Base-by-base conservation (phyloP, 2,113 vertebrate species). In the Guaruba guarouba region DNA sequence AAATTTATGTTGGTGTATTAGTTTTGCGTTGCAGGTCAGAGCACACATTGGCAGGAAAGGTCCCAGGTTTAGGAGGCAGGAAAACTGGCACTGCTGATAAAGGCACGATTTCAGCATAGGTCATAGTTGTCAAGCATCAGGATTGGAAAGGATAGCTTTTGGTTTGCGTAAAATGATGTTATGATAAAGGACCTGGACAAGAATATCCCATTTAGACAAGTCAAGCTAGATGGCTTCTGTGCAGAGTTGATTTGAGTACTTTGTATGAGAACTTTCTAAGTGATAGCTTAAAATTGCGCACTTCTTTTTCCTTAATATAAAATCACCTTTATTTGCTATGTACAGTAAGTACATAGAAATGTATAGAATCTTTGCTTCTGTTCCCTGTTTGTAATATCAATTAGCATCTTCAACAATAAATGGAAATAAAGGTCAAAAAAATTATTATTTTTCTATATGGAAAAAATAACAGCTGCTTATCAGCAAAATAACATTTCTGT, bases 81-180 rank as follows among this genome's bases (percentile, higher is more conserved):
- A 95, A 93, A 86, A 94, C 86, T n/a, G 83, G n/a, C 35, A 39
- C 17, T 76, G 46, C 77, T 96, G 91, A 92, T 96, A 88, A 92
- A 80, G 59, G 15, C 1, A 0, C 44, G 43, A 80, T 74, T 94
- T 93, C 82, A 63, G 55, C 7, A 0, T 43, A 35, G 27, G 46
- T 51, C 18, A 2, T 80, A 28, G 15, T 70, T 79, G 18, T 70
- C 44, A 55, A 74, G 64, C 4, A 1, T 62, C 54, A 49, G 49
- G 76, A 63, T 24, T 93, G 68, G 35, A 59, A 81, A 71, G 54
- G 71, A 35, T 76, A 52, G 54, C 23, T 57, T 74, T 88, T 91
- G 35, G n/a, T 23, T 92, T 81, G 41, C 81, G 22, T 46, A 59
- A 74, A 95, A 55, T 57, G 69, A 77, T 54, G 22, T 95, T 54